phyloP scores from a whole-genome alignment of 2,888 invertebrate genomes.

The Ctenicera cuprea region DNA sequence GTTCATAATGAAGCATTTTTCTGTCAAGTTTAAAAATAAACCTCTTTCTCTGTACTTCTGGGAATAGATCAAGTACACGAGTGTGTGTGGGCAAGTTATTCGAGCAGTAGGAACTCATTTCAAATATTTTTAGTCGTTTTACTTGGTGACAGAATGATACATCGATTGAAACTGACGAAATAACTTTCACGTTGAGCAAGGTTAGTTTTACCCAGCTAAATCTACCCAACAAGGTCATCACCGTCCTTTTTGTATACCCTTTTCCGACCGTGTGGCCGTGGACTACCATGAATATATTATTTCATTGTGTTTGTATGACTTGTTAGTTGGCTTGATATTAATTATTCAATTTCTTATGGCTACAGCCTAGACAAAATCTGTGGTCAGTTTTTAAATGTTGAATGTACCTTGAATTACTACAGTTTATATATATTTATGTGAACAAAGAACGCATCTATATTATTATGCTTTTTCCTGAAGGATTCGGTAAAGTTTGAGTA shows the following conservation, averaged over 20 bases:
- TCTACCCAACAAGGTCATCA: conserved; percentile 42
- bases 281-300: not conserved
- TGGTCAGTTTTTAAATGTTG: no score
- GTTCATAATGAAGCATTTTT: not conserved
- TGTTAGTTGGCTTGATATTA: no score
- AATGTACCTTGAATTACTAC: no score
- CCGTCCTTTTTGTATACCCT: conserved; percentile 26
- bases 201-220: conserved; percentile 50
- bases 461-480: no score
- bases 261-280: conserved; percentile 1
- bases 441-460: no score
- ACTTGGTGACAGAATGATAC: conserved; percentile 21
- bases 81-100: not conserved
- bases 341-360: no score
- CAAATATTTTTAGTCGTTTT: conserved; percentile 6
- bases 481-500: no score
- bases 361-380: no score
- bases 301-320: no score
- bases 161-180: conserved; percentile 30
- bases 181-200: conserved; percentile 49
- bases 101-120: not conserved
- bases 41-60: not conserved
- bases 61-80: not conserved
- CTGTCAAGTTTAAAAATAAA: conserved; percentile 7
- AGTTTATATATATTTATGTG: no score